These are phyloP conservation scores for Parauchenoglanis ngamensis DNA, from an alignment of 2,797 vertebrate genomes.

Conservation along the genomic window DNA sequence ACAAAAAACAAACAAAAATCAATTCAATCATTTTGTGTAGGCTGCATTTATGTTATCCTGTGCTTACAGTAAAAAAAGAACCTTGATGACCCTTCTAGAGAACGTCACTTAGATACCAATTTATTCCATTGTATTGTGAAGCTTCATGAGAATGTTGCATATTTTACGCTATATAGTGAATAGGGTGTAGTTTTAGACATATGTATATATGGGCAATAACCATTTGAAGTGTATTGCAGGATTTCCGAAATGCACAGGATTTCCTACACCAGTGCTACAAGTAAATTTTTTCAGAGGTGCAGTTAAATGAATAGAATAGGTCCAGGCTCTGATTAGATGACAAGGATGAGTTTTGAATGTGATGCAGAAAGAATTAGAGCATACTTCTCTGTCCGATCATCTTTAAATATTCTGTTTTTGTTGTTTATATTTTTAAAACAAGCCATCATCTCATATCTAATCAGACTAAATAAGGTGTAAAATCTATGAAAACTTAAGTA, in stretches of 20 bases:
- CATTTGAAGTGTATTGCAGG: background rate
- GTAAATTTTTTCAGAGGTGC: background rate
- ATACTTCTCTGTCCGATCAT: too few species aligned
- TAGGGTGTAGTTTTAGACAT: background rate
- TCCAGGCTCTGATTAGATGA: too few species aligned
- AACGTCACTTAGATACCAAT: background rate
- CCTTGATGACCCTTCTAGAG: background rate
- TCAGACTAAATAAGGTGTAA: background rate
- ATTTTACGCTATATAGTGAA: background rate
- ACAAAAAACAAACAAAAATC: background rate
- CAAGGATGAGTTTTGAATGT: background rate
- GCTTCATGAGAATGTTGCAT: background rate
- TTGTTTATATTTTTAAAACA: too few species aligned
- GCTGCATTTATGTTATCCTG: background rate
- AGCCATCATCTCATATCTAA: background rate
- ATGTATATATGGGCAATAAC: background rate
- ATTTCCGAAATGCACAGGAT: background rate
- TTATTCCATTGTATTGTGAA: background rate
- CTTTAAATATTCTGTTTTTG: too few species aligned
- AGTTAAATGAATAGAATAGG: background rate
- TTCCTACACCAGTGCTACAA: background rate
- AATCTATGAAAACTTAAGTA: background rate
- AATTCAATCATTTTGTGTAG: background rate
- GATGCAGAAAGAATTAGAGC: background rate
- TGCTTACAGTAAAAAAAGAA: background rate